Base-by-base conservation (phyloP, 2,888 invertebrate genomes). In the Callyntrura sp. region DNA sequence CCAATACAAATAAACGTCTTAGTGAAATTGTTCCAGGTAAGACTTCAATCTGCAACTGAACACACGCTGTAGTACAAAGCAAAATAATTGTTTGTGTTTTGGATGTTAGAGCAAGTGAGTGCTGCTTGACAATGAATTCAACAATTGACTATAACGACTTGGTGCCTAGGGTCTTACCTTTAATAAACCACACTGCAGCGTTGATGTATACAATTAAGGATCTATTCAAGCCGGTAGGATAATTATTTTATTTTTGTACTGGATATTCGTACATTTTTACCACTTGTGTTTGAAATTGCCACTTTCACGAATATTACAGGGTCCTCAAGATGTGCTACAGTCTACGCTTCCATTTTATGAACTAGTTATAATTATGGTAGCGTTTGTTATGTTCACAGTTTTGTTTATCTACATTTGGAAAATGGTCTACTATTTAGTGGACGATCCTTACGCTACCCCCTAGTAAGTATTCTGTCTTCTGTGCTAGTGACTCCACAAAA, bases 401-500 rank as follows among this genome's bases (percentile, higher is more conserved):
- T 45, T 92, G 20, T 85, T 92, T 12, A 8, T 93, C 0, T 93
- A 92, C 57, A 84, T 89, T 9, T 93, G 92, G 92, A 93, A 92
- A 86, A 48, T 88, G 76, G 78, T 91, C 17, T 92, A 91, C 55
- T 93, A 90, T 60, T 62, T 85, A 55, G 88, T 91, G 4, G 87
- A 87, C 8, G 93, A 93, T 83, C 90, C 91, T 8, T 93, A 93
- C 88, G 92, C 92, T 1, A 92, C 92, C 5, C 88, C 85, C 0
- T 85, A 90, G 93, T 93, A 90, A 91, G 92, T 78, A 55, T 14
- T 11, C 6, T 8, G 20, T 60, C 17, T 55, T 55, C 14, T 1
- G 35, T 60, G 20, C n/a, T 17, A 2, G 12, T 20, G 8, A 17
- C 17, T 20, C 17, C 57, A n/a, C 11, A 23, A 17, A 17, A 60